Base-by-base conservation (phyloP, 2,888 invertebrate genomes). In the Drosophila mimetica region DNA sequence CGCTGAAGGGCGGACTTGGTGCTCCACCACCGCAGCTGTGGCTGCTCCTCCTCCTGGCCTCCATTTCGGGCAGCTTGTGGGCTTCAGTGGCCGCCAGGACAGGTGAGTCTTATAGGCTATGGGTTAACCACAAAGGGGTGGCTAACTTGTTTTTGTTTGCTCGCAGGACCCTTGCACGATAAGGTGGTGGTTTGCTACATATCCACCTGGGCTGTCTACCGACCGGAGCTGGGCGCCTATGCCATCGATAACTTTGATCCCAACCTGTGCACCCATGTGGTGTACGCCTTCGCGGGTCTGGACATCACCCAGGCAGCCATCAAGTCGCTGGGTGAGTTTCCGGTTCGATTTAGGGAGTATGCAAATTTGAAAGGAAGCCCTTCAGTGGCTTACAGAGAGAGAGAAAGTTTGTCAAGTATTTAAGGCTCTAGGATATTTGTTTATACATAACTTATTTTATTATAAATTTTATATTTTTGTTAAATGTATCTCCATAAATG, bases 231-330 rank as follows among this genome's bases (percentile, higher is more conserved):
- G 22, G 96, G 95, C 0, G 93, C 93, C 72, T 97, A 95, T 90
- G 92, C 92, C 3, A 91, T 95, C 18, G 94, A 94, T 28, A 92
- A 96, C 89, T 93, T 97, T 74, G 95, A 95, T 76, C 95, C 96
- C 0, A 93, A 93, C 13, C 92, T 96, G 7, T 97, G 97, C 90
- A 96, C 96, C 0, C 96, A 97, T 85, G 92, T 96, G 8, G 94
- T 97, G 9, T 97, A 97, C 88, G 94, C 96, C 5, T 97, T 97
- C 90, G 95, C 96, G 13, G 97, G 97, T 0, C 91, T 97, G 25
- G 94, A 97, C 77, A 92, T 93, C 11, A 92, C 93, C 1, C 93
- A 94, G 8, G 94, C 94, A 86, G 93, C 93, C 39, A 96, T 97
- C 52, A 94, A 93, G 79, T 94, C 95, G 63, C 92, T 97, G 59